Evolutionary conservation across 30 jellyfish, hydroid and myxozoan species (phyloP), one percentile per base, ranked within the genome.

Genomic region (Hydractinia echinata): DNA sequence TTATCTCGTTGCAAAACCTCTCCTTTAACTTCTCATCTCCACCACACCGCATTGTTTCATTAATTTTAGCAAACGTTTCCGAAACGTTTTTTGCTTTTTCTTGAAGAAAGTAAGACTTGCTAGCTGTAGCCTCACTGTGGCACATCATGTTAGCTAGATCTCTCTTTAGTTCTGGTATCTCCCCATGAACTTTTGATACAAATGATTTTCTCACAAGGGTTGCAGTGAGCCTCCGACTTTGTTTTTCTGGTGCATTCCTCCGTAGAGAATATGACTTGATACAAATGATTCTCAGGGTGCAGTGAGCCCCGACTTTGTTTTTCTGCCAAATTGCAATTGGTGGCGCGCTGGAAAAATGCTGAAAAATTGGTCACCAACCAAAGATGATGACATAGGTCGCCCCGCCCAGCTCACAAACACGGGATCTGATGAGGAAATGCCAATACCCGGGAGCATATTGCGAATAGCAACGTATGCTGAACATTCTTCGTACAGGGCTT

Each of bases 301-400:
- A n/a, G n/a, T n/a, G n/a, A n/a, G n/a, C n/a, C n/a, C n/a, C n/a
- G n/a, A n/a, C n/a, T n/a, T n/a, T n/a, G 19, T 64, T 51, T 64
- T 64, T 64, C 39, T 51, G 7, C 19, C 2, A 64, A 64, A 51
- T 64, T 64, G 51, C 39, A n/a, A 13, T 64, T 64, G 10, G 4
- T 51, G 8, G n/a, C n/a, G n/a, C n/a, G n/a, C n/a, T n/a, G n/a
- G n/a, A n/a, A n/a, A n/a, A n/a, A n/a, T n/a, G n/a, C n/a, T n/a
- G n/a, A n/a, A n/a, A 13, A 64, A 64, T 51, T 64, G 74, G 16
- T 64, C 74, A 64, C 74, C 74, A 64, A 64, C 39, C 74, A 64
- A n/a, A 7, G 74, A 64, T 0, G n/a, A n/a, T n/a, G n/a, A n/a
- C n/a, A n/a, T n/a, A n/a, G n/a, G n/a, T n/a, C n/a, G n/a, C n/a